Conservation (phyloP, 2,888 invertebrate species). For the Epinotia brunnichana region DNA sequence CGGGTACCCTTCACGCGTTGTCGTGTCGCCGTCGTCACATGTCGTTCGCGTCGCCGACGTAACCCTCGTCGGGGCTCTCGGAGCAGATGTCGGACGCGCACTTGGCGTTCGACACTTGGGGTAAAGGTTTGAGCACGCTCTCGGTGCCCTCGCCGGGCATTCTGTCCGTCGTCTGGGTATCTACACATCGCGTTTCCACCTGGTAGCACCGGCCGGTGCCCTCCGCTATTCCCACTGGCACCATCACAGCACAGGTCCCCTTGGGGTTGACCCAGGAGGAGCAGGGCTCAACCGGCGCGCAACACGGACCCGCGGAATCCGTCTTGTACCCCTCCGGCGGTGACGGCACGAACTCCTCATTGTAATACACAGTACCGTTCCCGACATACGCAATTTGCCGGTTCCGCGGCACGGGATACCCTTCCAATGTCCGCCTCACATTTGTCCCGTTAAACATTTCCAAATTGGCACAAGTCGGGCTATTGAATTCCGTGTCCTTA, state of each 20-base stretch:
- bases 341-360: slow-evolving; percentile 86
- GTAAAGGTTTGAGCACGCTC: slow-evolving; percentile 71
- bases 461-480: slow-evolving; percentile 72
- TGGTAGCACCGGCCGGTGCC: slow-evolving; percentile 80
- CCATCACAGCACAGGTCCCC: slow-evolving; percentile 82
- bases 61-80: slow-evolving; percentile 94
- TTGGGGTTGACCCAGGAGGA: slow-evolving; percentile 78
- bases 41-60: slow-evolving; percentile 91
- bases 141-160: slow-evolving; percentile 73
- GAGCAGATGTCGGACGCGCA: slow-evolving; percentile 84
- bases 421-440: slow-evolving; percentile 91
- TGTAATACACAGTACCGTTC: slow-evolving; percentile 77
- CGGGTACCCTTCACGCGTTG: slow-evolving; percentile 74
- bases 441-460: slow-evolving; percentile 79
- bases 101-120: slow-evolving; percentile 78
- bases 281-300: slow-evolving; percentile 74
- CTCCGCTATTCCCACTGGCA: slow-evolving; percentile 74
- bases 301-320: slow-evolving; percentile 80
- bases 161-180: slow-evolving; percentile 85
- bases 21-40: slow-evolving; percentile 86
- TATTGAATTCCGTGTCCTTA: slow-evolving; percentile 79
- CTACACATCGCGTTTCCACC: slow-evolving; percentile 84
- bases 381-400: slow-evolving; percentile 80
- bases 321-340: slow-evolving; percentile 88
- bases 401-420: slow-evolving; percentile 87